Evolutionary conservation across 2,797 vertebrate genomes (phyloP).

Genomic region (Nannoperca obscura): DNA sequence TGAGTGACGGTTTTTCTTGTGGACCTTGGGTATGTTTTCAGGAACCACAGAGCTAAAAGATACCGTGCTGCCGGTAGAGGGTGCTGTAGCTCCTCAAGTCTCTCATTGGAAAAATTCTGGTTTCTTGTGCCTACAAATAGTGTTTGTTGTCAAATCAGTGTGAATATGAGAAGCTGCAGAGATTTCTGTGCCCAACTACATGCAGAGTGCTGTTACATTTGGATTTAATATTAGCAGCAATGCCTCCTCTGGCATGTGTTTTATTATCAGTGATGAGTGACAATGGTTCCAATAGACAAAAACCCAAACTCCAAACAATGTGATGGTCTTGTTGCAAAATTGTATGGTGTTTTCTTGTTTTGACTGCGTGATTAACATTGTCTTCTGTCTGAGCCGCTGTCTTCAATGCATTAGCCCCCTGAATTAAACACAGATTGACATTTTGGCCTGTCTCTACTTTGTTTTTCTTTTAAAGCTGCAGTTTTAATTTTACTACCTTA

Average conservation of each 20-base stretch:
- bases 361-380: constrained; percentile 32
- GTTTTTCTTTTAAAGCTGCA: not conserved
- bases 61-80: constrained; percentile 74
- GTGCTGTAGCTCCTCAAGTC: constrained; percentile 67
- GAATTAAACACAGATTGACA: constrained; percentile 46
- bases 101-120: not conserved
- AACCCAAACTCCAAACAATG: constrained; percentile 42
- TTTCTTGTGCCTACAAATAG: not conserved
- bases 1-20: constrained; percentile 83
- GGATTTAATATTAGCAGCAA: constrained; percentile 16
- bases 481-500: constrained; percentile 32
- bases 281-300: constrained; percentile 21
- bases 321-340: constrained; percentile 29
- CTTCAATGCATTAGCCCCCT: constrained; percentile 36
- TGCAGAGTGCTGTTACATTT: constrained; percentile 22
- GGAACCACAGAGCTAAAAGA: constrained; percentile 74
- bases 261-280: constrained; percentile 31
- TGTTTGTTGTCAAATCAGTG: constrained; percentile 25
- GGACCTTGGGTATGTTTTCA: constrained; percentile 76
- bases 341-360: constrained; percentile 31
- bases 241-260: constrained; percentile 27
- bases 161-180: constrained; percentile 27
- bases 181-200: constrained; percentile 17
- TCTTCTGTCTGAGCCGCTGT: constrained; percentile 21
- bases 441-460: constrained; percentile 1